Conservation (phyloP, 64 coral and sea anemone species). For the Dendrophyllia cribrosa region DNA sequence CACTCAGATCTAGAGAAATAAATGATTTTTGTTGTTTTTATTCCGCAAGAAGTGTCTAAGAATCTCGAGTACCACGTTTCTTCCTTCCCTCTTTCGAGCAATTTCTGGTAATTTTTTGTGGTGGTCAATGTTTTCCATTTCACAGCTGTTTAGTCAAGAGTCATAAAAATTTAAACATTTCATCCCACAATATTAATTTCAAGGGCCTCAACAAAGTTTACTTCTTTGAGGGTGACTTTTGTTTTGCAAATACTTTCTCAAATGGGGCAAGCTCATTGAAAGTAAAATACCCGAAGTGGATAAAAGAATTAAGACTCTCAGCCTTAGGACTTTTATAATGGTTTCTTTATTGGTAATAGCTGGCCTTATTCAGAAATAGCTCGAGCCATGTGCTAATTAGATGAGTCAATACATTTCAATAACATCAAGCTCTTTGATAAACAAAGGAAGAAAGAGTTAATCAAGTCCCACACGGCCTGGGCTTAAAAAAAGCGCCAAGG, state of each 20-base stretch:
- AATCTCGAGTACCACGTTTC: neutral
- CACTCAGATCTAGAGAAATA: neutral
- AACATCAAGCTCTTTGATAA: conserved; percentile 41
- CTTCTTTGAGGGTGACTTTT: conserved; percentile 4
- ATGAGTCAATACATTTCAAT: conserved; percentile 74
- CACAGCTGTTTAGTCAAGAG: conserved; percentile 33
- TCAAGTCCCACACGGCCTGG: conserved; percentile 48
- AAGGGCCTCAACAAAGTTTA: conserved; percentile 41
- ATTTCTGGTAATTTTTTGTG: conserved; percentile 37
- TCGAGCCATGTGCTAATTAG: conserved; percentile 77
- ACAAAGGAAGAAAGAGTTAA: conserved; percentile 48
- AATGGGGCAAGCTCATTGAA: conserved; percentile 8
- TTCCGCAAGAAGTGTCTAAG: neutral
- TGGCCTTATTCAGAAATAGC: conserved; percentile 22
- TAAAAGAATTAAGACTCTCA: conserved; percentile 20
- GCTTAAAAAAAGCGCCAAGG: neutral
- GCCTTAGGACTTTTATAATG: conserved; percentile 25
- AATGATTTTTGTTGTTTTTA: neutral
- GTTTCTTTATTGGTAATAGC: conserved; percentile 41
- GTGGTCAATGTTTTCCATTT: neutral
- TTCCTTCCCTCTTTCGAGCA: neutral
- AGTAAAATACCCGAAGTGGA: conserved; percentile 21
- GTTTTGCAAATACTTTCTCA: conserved; percentile 45
- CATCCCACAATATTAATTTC: conserved; percentile 49
- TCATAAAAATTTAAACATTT: conserved; percentile 45